Percentiles rank a stretch among this genome's conserved stretches.
Evolutionary conservation across 2,113 vertebrate species (phyloP).

Genomic region (Menidia beryllina): DNA sequence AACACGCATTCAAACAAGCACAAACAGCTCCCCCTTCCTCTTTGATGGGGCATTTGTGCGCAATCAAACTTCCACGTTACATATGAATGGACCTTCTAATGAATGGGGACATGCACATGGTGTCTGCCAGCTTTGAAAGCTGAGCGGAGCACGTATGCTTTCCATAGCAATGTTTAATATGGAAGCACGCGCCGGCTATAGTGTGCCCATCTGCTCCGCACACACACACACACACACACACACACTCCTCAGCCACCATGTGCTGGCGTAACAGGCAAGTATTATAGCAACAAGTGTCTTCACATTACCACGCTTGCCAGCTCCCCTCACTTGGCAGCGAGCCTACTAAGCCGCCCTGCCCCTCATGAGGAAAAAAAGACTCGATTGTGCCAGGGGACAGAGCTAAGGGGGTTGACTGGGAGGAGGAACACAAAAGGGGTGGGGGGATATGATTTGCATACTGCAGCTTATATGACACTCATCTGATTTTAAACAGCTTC

Average conservation of each 20-base stretch:
- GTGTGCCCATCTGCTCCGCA: constrained; percentile 68
- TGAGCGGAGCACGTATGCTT: constrained; percentile 55
- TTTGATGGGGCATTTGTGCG: constrained; percentile 74
- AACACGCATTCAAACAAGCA: constrained; percentile 53
- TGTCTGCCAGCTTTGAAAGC: constrained; percentile 65
- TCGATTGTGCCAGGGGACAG: constrained; percentile 82
- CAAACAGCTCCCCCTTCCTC: constrained; percentile 39
- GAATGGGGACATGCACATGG: constrained; percentile 64
- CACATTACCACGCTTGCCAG: constrained; percentile 81
- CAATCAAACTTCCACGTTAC: constrained; percentile 76
- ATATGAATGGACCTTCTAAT: constrained; percentile 79
- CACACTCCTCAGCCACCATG: constrained; percentile 55
- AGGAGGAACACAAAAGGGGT: constrained; percentile 51
- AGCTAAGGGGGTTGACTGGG: constrained; percentile 56
- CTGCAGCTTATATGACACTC: constrained; percentile 80
- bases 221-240: too few relatives aligned
- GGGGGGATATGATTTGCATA: constrained; percentile 83
- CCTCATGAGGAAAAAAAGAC: constrained; percentile 79
- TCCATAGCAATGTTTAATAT: constrained; percentile 61
- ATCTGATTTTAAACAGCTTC: constrained; percentile 82
- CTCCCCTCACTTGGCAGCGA: constrained; percentile 80
- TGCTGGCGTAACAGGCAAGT: constrained; percentile 78
- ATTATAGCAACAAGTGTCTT: constrained; percentile 84
- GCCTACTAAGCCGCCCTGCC: constrained; percentile 78
- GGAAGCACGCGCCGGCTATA: constrained; percentile 66